Evolutionary conservation across 1,140 invertebrate species (phyloP).

Genomic region (Babylonia areolata): DNA sequence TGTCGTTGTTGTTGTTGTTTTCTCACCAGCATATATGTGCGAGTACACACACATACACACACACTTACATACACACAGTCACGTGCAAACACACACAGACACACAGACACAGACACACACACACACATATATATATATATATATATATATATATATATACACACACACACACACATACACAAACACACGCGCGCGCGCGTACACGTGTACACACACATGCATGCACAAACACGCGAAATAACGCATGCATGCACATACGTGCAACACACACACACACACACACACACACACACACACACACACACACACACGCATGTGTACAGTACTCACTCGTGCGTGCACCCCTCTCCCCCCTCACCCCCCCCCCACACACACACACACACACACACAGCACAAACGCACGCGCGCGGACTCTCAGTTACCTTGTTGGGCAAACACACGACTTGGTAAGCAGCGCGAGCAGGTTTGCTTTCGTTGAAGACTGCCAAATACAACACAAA

Average conservation of each 20-base stretch:
- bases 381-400: neutral
- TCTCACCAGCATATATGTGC: too few relatives aligned
- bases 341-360: too few relatives aligned
- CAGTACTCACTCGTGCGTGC: too few relatives aligned
- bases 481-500: constrained; percentile 45
- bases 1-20: too few relatives aligned
- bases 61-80: neutral
- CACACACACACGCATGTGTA: neutral
- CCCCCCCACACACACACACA: neutral
- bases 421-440: constrained; percentile 64
- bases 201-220: neutral
- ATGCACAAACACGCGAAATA: neutral
- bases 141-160: neutral
- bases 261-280: neutral
- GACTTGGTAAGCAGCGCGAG: constrained; percentile 65
- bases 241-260: neutral
- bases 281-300: neutral
- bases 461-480: constrained; percentile 59
- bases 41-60: neutral
- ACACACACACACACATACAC: neutral
- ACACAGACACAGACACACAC: neutral
- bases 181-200: neutral
- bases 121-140: neutral
- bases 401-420: neutral
- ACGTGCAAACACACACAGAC: neutral